Percentiles rank a stretch among this genome's conserved stretches.
Evolutionary conservation across 2,888 invertebrate genomes (phyloP).

Genomic region (Acrocyrtus sp.): DNA sequence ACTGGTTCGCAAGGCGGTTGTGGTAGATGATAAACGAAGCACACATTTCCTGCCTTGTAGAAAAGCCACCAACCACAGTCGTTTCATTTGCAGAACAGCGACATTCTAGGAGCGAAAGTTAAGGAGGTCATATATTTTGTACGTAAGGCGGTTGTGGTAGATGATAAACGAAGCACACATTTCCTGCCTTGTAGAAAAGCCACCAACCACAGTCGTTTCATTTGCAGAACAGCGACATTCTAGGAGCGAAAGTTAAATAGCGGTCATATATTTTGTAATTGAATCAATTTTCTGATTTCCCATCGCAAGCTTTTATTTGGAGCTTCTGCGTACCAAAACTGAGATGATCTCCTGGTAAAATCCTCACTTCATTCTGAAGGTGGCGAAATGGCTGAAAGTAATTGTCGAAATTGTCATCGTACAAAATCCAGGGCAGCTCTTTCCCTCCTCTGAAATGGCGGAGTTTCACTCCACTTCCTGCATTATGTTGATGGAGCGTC

Average conservation of each 20-base stretch:
- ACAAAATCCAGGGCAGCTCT: conserved; percentile 80
- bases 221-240: neutral
- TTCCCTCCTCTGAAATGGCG: conserved; percentile 80
- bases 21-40: conserved; percentile 6
- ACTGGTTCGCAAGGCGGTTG: neutral
- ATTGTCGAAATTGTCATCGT: conserved; percentile 64
- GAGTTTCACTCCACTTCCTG: conserved; percentile 72
- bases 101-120: neutral
- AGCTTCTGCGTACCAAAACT: no score
- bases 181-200: conserved; percentile 28
- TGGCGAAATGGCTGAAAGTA: conserved; percentile 41
- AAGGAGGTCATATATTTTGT: no score
- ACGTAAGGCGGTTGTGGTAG: conserved; percentile 33
- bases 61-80: conserved; percentile 13
- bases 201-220: neutral
- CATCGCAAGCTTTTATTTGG: no score
- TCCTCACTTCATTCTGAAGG: conserved; percentile 17
- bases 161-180: conserved; percentile 11
- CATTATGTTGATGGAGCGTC: neutral
- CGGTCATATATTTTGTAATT: no score
- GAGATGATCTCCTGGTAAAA: conserved; percentile 53
- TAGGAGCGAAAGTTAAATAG: neutral
- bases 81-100: neutral
- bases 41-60: conserved; percentile 36
- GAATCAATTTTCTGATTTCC: no score